Percentiles rank a stretch among this genome's conserved stretches.
Conservation (phyloP, 1,140 invertebrate genomes). For the Drosophila truncata region DNA sequence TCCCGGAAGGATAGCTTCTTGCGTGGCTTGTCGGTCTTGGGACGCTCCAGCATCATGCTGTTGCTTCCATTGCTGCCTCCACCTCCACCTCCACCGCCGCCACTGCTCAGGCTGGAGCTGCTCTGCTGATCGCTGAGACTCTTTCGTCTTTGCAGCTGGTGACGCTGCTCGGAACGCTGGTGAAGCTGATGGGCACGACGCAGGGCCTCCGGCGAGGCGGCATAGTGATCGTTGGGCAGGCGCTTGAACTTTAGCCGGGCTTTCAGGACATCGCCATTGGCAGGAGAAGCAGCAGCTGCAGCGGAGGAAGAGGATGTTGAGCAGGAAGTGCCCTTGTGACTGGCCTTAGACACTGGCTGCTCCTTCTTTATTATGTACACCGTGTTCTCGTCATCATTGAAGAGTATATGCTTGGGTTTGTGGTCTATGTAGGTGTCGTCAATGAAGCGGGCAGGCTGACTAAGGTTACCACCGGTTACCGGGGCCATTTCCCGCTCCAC, state of each 20-base stretch:
- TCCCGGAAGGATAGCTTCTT: conserved; percentile 95
- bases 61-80: not conserved
- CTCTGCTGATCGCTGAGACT: conserved; percentile 67
- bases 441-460: conserved; percentile 60
- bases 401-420: conserved; percentile 79
- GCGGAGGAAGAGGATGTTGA: not conserved
- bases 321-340: conserved; percentile 25
- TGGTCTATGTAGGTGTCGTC: conserved; percentile 83
- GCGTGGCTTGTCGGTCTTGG: conserved; percentile 88
- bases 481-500: conserved; percentile 66
- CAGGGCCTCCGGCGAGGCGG: conserved; percentile 68
- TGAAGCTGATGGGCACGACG: conserved; percentile 63
- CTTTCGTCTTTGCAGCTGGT: conserved; percentile 67
- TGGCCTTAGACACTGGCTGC: conserved; percentile 66
- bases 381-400: conserved; percentile 82
- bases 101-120: conserved; percentile 68
- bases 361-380: conserved; percentile 83
- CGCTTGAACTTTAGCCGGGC: conserved; percentile 79
- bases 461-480: not conserved
- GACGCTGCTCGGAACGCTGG: conserved; percentile 63
- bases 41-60: conserved; percentile 67
- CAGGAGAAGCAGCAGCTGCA: not conserved
- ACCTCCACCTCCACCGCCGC: conserved; percentile 39
- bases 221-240: conserved; percentile 59
- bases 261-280: conserved; percentile 64